Conservation (phyloP, 2,888 invertebrate species). For the Drosophila borborema region DNA sequence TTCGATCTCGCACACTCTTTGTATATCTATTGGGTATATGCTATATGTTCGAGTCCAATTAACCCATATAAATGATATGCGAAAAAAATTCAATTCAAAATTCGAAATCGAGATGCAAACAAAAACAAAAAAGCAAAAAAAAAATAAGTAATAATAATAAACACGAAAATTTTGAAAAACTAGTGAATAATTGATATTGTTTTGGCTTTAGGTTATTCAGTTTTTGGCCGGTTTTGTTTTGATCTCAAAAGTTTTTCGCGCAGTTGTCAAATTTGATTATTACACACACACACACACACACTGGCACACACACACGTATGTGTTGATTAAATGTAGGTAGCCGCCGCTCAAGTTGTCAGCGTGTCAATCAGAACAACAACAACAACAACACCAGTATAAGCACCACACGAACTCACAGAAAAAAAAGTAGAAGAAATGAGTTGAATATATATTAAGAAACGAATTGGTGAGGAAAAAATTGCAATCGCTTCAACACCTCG, state of each 20-base stretch:
- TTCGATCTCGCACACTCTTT: background rate
- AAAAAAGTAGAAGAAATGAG: background rate
- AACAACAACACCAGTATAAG: background rate
- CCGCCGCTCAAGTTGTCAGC: slow-evolving; percentile 57
- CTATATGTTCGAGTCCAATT: slow-evolving; percentile 1
- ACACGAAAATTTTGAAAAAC: slow-evolving; percentile 19
- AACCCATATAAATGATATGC: slow-evolving; percentile 14
- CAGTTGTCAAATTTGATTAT: slow-evolving; percentile 79
- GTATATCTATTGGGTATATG: background rate
- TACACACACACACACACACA: slow-evolving; percentile 32
- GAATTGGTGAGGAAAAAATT: slow-evolving; percentile 35
- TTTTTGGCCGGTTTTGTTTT: slow-evolving; percentile 49
- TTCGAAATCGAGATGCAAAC: background rate
- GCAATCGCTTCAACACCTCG: slow-evolving; percentile 57
- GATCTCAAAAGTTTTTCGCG: slow-evolving; percentile 72
- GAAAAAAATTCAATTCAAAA: slow-evolving; percentile 8
- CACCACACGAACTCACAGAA: slow-evolving; percentile 11
- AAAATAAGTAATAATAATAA: slow-evolving; percentile 1
- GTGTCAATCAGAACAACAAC: slow-evolving; percentile 46
- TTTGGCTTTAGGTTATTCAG: slow-evolving; percentile 25
- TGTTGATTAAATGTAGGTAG: slow-evolving; percentile 45
- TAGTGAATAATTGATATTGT: slow-evolving; percentile 50
- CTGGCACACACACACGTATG: slow-evolving; percentile 19
- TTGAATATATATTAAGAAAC: slow-evolving; percentile 4
- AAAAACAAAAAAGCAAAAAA: background rate